Base-by-base conservation (phyloP, 2,113 vertebrate genomes). In the Planiliza haematocheilus region DNA sequence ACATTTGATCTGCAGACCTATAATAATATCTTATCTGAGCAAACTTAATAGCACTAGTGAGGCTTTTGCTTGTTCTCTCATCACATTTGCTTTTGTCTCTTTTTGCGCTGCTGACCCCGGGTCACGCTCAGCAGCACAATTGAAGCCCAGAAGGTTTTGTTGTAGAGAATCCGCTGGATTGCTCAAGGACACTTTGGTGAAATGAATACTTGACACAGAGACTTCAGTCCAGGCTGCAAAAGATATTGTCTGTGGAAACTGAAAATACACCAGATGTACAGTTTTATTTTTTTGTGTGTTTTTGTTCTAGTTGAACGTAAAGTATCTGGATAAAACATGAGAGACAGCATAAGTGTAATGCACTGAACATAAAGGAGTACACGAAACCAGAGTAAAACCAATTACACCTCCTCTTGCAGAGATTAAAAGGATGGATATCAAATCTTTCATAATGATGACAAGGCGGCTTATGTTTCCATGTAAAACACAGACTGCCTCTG, bases 401-500 rank as follows among this genome's bases (percentile, higher is more conserved):
- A 68, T 70, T 38, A 39, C 77, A 48, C 57, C 74, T 78, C 62
- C 59, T 63, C 45, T 65, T 45, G 68, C 66, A 37, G 24, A 65
- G 46, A 70, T 83, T 78, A 64, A 60, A 78, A 59, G 18, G 68
- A 74, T 6, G 7, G 55, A 74, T 63, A 68, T 69, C 30, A 55
- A 52, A 77, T 80, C 38, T 64, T 77, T 78, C 37, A 55, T 42
- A 76, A 81, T 64, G 67, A 78, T 77, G 83, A 89, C 52, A 38
- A 68, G 64, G 78, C 17, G 42, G 74, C 78, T 84, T 80, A 78
- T 81, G 83, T 74, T 77, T 70, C 69, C 68, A 72, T 82, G 79
- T 88, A 66, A 87, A 87, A 89, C 79, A 86, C 70, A 77, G 81
- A 68, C 77, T 60, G 77, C 61, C 76, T 81, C 70, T 70, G 72